Evolutionary conservation across 2,888 invertebrate species (phyloP), one percentile per base, ranked within the genome.

Genomic region (Timema podura): DNA sequence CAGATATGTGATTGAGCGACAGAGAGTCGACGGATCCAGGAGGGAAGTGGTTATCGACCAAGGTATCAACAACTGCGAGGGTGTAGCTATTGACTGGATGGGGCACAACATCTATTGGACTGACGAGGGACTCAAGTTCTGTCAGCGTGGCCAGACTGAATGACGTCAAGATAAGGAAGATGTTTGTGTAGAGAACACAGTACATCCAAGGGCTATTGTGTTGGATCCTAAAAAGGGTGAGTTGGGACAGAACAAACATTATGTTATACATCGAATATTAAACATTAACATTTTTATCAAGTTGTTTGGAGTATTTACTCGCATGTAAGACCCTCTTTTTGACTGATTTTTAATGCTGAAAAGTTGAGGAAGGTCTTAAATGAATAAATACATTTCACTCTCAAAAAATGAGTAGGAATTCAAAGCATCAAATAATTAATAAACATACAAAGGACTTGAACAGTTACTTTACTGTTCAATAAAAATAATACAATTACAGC

Each of bases 21-120:
- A 89, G 79, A 85, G 85, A 73, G 79, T 91, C 66, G 87, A 88
- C 79, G 89, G 88, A 11, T 80, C 82, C 16, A 82, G 80, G 2
- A 84, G 85, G 64, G 85, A 87, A 79, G 82, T 85, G 57, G 84
- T 90, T 76, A 79, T 89, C 15, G 83, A 83, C 2, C 83, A 85
- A 57, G 85, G 85, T 69, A 83, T 88, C 1, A 85, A 86, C 75
- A 86, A 87, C 79, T 88, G 89, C 76, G 89, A 91, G 77, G 91
- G 91, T 6, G 80, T 95, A 74, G 93, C 93, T 51, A 86, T 93
- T 70, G 95, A 96, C 82, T 93, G 92, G 92, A 86, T 93, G 78
- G 89, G 90, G 71, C 81, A 85, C 71, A 93, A 94, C 82, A 80
- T 96, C 70, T 96, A 92, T 83, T 95, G 93, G 92, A 91, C 91